Conservation (phyloP, 2,113 vertebrate species). For the Pterocles gutturalis region DNA sequence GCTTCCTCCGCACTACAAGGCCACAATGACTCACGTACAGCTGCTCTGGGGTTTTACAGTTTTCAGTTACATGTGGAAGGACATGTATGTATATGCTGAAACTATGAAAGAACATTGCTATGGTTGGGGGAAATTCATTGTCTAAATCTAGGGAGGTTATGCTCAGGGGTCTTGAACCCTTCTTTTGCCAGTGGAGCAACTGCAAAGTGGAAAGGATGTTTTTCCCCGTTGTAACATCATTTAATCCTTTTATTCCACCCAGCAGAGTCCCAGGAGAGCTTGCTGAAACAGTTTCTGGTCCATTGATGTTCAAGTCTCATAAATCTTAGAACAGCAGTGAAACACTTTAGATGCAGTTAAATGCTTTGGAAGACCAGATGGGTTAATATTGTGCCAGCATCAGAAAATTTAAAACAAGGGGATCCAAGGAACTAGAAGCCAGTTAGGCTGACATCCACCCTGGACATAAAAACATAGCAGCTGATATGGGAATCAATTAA, state of each 20-base stretch:
- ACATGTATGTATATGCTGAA: background rate
- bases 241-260: background rate
- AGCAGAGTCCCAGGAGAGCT: background rate
- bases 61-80: background rate
- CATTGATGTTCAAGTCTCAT: background rate
- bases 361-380: background rate
- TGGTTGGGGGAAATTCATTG: background rate
- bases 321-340: background rate
- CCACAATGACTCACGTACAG: accelerated
- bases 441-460: background rate
- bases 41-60: background rate
- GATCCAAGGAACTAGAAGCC: background rate
- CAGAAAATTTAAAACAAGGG: background rate
- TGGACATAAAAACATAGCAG: background rate
- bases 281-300: background rate
- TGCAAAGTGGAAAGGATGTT: background rate
- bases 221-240: background rate
- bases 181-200: background rate
- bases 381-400: background rate
- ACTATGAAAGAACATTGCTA: background rate
- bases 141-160: background rate
- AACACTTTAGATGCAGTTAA: background rate
- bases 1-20: background rate
- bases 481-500: background rate
- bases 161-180: background rate